Evolutionary conservation across 2,113 vertebrate genomes (phyloP).

Genomic region (Anoura caudifer): DNA sequence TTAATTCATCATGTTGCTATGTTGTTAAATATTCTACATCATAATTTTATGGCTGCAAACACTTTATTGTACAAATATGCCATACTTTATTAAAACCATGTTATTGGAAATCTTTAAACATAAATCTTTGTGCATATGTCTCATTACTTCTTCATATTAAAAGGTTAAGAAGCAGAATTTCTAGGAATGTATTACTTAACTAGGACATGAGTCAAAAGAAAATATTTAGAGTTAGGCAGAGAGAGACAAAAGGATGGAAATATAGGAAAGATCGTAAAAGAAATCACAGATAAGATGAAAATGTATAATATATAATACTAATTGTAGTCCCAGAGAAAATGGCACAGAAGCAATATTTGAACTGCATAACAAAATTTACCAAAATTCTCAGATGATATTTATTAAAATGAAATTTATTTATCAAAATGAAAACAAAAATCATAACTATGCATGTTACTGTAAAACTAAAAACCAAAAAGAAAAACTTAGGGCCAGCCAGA

Average conservation of each 20-base stretch:
- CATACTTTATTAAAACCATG: neutral
- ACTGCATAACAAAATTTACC: neutral
- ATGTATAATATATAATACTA: neutral
- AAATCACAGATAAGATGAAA: neutral
- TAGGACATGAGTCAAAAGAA: neutral
- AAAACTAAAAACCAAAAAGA: neutral
- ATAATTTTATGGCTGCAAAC: neutral
- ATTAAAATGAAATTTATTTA: neutral
- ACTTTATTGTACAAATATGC: neutral
- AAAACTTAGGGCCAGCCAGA: neutral
- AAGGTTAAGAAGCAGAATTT: neutral
- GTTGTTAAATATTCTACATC: neutral
- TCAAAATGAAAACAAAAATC: slow-evolving; percentile 9
- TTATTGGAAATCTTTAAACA: neutral
- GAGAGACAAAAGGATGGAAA: neutral
- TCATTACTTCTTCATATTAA: slow-evolving; percentile 2
- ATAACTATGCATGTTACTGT: neutral
- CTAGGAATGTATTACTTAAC: neutral
- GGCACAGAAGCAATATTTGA: neutral
- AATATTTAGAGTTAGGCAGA: neutral
- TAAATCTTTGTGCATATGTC: neutral
- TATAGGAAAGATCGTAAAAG: neutral
- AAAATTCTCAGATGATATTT: neutral
- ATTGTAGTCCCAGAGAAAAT: neutral
- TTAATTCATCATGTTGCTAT: neutral